Evolutionary conservation across 2,888 invertebrate species (phyloP), one percentile per base, ranked within the genome.

Genomic region (Homarus gammarus): DNA sequence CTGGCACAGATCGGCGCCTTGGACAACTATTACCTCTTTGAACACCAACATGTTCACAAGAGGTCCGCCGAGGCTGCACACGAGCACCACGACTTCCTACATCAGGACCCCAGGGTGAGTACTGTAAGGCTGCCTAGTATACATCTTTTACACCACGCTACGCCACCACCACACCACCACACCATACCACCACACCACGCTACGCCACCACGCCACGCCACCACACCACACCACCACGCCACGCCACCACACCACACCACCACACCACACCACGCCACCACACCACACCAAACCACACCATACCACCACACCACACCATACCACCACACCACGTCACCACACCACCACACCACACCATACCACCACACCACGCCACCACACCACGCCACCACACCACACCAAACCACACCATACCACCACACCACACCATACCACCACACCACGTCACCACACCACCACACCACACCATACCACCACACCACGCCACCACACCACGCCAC

Each of bases 21-120:
- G 93, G 96, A 96, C 93, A 96, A 96, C 93, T 98, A 96, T 94
- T 99, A 97, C 94, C 95, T 98, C 93, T 96, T 98, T 94, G 96
- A 97, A 93, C 98, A 98, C 94, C 96, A 96, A 92, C 96, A 96
- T 93, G 95, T 99, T 90, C 96, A 96, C 93, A 98, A 98, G 94
- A 95, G 99, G 92, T 98, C 98, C 18, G 94, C 96, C 84, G 95
- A 96, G 92, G 95, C 96, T 91, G 97, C 96, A 94, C 95, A 96
- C 93, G 95, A 96, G 93, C 97, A 98, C 94, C 97, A 98, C 94
- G 95, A 95, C 93, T 96, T 96, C 93, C 95, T 98, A 92, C 95
- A 95, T 93, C 95, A 96, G 90, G 98, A 98, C 94, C 95, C 96
- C 89, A 95, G 96, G 95, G 97, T 97, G 94, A 87, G 90, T 87